A percentile compares a stretch with the other conserved stretches of the same genome.
These are phyloP conservation scores for Oryzias javanicus DNA, from an alignment of 2,113 vertebrate genomes.

Conservation along the genomic window DNA sequence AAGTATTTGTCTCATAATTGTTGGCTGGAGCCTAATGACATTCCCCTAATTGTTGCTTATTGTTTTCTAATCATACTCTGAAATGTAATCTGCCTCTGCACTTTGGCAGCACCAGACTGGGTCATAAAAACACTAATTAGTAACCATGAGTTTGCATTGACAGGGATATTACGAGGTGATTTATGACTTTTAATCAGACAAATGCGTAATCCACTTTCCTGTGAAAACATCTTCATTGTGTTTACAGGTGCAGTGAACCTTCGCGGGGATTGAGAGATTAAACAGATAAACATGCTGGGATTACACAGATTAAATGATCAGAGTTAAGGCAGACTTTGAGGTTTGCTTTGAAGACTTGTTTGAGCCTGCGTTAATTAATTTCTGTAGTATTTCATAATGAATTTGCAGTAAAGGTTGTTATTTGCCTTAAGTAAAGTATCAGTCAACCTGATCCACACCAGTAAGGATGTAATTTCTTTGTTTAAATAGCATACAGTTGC, in stretches of 20 bases:
- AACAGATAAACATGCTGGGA: conserved; percentile 24
- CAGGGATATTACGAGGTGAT: conserved; percentile 46
- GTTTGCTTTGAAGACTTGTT: conserved; percentile 16
- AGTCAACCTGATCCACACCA: conserved; percentile 7
- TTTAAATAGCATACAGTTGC: background rate
- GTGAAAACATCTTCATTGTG: conserved; percentile 51
- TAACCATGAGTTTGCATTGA: conserved; percentile 45
- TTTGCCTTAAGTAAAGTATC: conserved; percentile 22
- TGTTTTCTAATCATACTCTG: conserved; percentile 39
- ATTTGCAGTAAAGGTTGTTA: conserved; percentile 16
- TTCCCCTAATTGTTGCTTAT: conserved; percentile 49
- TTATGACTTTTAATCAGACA: conserved; percentile 54
- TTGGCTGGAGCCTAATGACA: conserved; percentile 31
- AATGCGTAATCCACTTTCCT: conserved; percentile 51
- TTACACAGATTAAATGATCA: conserved; percentile 14
- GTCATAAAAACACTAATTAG: conserved; percentile 51
- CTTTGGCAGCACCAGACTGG: conserved; percentile 34
- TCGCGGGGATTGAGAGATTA: conserved; percentile 39
- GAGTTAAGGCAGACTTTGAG: conserved; percentile 3
- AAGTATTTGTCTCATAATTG: conserved; percentile 20
- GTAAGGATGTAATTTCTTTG: background rate
- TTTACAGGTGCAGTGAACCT: conserved; percentile 47
- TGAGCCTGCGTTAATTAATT: conserved; percentile 30
- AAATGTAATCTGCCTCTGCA: conserved; percentile 40
- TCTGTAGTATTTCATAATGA: conserved; percentile 24